phyloP scores from a whole-genome alignment of 2,113 vertebrate genomes.

The Ceyx cyanopectus region DNA sequence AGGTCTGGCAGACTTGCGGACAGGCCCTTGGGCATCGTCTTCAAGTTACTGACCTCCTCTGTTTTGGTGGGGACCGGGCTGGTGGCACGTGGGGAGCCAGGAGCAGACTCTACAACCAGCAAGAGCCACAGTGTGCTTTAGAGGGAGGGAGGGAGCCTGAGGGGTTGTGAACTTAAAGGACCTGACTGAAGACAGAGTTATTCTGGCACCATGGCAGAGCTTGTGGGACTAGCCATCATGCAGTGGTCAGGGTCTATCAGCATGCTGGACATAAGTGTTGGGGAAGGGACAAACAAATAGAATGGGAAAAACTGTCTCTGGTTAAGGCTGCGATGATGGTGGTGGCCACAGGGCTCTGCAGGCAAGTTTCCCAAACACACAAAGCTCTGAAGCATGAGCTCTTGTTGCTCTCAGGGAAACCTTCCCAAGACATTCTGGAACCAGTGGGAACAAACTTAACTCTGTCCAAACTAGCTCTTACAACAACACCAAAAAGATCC shows the following conservation, averaged over 20 bases:
- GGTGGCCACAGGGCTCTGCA: neutral
- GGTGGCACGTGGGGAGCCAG: slow-evolving; percentile 83
- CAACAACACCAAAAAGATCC: accelerated
- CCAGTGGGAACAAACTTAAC: neutral
- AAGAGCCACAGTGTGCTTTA: neutral
- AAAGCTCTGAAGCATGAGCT: neutral
- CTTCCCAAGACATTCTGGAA: neutral
- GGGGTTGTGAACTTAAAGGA: neutral
- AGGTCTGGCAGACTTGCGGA: slow-evolving; percentile 95
- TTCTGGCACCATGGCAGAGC: neutral
- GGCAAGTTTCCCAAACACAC: neutral
- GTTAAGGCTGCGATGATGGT: neutral
- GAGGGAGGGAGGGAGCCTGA: neutral
- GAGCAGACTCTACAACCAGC: slow-evolving; percentile 73
- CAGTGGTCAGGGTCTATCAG: neutral
- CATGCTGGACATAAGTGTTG: neutral
- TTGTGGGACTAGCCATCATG: neutral
- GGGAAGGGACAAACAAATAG: accelerated
- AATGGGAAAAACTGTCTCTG: too few species aligned
- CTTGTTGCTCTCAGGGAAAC: neutral
- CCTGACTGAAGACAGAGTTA: neutral
- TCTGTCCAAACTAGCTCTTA: neutral
- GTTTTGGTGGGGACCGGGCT: slow-evolving; percentile 81
- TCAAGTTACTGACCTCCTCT: slow-evolving; percentile 91
- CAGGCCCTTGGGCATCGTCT: slow-evolving; percentile 96